Base-by-base conservation (phyloP, 2,113 vertebrate genomes). In the Prunella fulvescens region DNA sequence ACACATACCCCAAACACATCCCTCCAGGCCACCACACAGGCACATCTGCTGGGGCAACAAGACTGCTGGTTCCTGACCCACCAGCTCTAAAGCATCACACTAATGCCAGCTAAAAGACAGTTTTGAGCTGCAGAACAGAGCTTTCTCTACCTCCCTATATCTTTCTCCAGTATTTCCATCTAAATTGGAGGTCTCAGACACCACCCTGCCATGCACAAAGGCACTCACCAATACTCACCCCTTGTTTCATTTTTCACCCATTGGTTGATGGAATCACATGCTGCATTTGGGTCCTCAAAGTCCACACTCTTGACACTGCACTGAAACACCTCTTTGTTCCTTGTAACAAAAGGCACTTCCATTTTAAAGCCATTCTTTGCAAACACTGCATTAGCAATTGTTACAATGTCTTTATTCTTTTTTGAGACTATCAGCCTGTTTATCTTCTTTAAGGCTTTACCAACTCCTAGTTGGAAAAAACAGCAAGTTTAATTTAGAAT, bases 191-290 rank as follows among this genome's bases (percentile, higher is more conserved):
- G 40, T 57, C 23, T 66, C 23, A 7, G 60, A 50, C 10, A 64
- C 15, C 53, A 67, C 9, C 11, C 25, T 61, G 40, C 26, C 65
- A 33, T 2, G 14, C n/a, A 56, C 37, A 53, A 25, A 66, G 26
- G 47, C 37, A 44, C 44, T 47, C 3, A 3, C 44, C 54, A 78
- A 66, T 90, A 93, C 98, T 95, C 94, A 99, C 99, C 99, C 94
- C 98, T 98, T 64, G 99, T 99, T 94, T 98, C 98, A 45, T 99
- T 99, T 94, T 97, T 99, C 80, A 99, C 98, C 99, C 99, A 99
- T 10, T 93, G 44, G 23, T 99, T 99, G 96, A 99, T 98, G 86
- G 97, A 83, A n/a, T 98, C 98, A 23, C 98, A 98, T 42, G 99
- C 99, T 50, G 48, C 40, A n/a, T 95, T 66, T 7, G 98, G 96